phyloP scores from a whole-genome alignment of 2,888 invertebrate genomes.

The Cryptus viduatorius region DNA sequence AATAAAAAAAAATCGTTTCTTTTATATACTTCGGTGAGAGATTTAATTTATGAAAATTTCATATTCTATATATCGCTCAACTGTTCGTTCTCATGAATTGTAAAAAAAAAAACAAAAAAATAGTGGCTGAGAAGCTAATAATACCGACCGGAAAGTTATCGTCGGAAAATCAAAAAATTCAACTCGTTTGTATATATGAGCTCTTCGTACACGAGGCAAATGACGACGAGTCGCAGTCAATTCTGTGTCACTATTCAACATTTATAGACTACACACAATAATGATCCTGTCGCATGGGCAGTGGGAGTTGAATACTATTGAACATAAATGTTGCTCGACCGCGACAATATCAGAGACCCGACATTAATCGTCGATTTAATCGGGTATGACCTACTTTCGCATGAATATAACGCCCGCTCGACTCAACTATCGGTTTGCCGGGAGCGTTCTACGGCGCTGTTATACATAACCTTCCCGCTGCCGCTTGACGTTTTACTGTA shows the following conservation, averaged over 20 bases:
- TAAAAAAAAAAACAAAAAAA: not conserved
- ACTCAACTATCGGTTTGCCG: conserved; percentile 48
- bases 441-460: not conserved
- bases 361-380: conserved; percentile 70
- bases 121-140: not conserved
- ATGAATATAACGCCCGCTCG: conserved; percentile 51
- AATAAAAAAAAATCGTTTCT: not conserved
- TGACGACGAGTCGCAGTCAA: conserved; percentile 46
- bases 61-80: not conserved
- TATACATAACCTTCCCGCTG: conserved; percentile 7
- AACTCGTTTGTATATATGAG: not conserved
- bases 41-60: conserved; percentile 11
- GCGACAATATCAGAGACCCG: conserved; percentile 67
- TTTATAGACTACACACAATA: conserved; percentile 42
- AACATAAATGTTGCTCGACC: conserved; percentile 61
- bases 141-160: conserved; percentile 31
- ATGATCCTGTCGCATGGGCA: conserved; percentile 33
- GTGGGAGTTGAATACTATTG: conserved; percentile 41
- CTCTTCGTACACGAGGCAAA: conserved; percentile 45
- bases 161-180: conserved; percentile 40
- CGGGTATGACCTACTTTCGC: conserved; percentile 65
- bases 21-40: not conserved
- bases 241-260: conserved; percentile 38
- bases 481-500: conserved; percentile 29
- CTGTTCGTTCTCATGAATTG: not conserved